Conservation (phyloP, 2,888 invertebrate genomes). For the Ennomos quercinarius region DNA sequence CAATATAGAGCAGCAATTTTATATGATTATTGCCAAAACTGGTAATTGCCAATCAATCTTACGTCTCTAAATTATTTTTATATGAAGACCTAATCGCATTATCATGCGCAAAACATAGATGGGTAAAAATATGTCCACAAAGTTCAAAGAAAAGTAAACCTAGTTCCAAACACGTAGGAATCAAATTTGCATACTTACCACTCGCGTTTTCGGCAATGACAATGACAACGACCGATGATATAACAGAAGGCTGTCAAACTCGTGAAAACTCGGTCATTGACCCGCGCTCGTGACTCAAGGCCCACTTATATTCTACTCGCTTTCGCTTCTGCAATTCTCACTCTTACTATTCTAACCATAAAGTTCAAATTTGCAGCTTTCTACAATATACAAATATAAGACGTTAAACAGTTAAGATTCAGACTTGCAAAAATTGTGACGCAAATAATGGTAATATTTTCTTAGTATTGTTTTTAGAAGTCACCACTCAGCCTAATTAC, state of each 20-base stretch:
- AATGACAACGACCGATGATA: constrained; percentile 84
- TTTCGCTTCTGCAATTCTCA: constrained; percentile 77
- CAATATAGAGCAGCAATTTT: too few species aligned
- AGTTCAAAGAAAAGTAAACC: constrained; percentile 61
- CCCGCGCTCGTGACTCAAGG: constrained; percentile 66
- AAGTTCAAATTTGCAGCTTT: constrained; percentile 64
- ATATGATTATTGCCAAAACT: too few species aligned
- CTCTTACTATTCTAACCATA: constrained; percentile 64
- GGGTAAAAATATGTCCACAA: constrained; percentile 43
- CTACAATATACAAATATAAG: constrained; percentile 43
- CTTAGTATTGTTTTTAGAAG: constrained; percentile 41
- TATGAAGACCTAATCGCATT: neutral
- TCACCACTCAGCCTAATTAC: constrained; percentile 40
- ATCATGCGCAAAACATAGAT: constrained; percentile 38
- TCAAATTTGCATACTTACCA: constrained; percentile 65
- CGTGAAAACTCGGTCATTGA: constrained; percentile 86
- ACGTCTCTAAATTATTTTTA: too few species aligned
- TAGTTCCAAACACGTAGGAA: constrained; percentile 60
- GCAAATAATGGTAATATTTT: constrained; percentile 54
- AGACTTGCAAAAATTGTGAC: constrained; percentile 56
- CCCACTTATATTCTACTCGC: constrained; percentile 58
- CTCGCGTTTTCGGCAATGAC: constrained; percentile 83
- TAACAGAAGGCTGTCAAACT: constrained; percentile 85
- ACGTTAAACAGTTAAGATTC: constrained; percentile 65
- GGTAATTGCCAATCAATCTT: too few species aligned